Evolutionary conservation across 2,888 invertebrate genomes (phyloP), one percentile per base, ranked within the genome.

Genomic region (Pheosia gnoma): DNA sequence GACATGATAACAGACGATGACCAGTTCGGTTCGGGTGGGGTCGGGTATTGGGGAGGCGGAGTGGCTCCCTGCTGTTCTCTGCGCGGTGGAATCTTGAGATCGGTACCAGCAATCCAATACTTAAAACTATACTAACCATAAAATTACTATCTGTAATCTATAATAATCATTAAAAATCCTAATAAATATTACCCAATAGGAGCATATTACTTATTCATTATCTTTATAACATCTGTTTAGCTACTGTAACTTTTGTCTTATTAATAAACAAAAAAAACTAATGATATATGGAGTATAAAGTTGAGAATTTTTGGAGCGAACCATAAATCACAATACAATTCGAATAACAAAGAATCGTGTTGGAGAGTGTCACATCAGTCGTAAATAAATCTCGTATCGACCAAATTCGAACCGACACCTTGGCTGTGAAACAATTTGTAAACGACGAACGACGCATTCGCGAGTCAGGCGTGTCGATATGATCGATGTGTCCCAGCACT

Each of bases 401-500:
- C 43, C 25, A 45, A 57, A 57, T 9, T 45, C 10, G 57, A 43
- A 45, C 9, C 43, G 36, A 45, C 45, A 57, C 45, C 10, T 57
- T 36, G 36, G 11, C 45, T 57, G 56, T 56, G 41, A 57, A 57
- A 57, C 57, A 45, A 57, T 57, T 57, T 57, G 55, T 47, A 25
- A 59, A 38, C 37, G 25, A 41, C n/a, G 38, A 59, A 38, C 37
- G 25, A 41, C n/a, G 47, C 58, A 59, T 59, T 61, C 47, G 49
- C 58, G 36, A 38, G 54, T 9, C 47, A 60, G 68, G 63, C 71
- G 68, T 65, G 72, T 63, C 76, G 68, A 69, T 73, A 63, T 76
- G 79, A 78, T 77, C 63, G 78, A 78, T 77, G 77, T 65, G 66
- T 58, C 67, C 65, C 73, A 71, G 25, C 68, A 49, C 63, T 47